Evolutionary conservation across 2,113 vertebrate genomes (phyloP).

Genomic region (Thinocorus orbignyianus): DNA sequence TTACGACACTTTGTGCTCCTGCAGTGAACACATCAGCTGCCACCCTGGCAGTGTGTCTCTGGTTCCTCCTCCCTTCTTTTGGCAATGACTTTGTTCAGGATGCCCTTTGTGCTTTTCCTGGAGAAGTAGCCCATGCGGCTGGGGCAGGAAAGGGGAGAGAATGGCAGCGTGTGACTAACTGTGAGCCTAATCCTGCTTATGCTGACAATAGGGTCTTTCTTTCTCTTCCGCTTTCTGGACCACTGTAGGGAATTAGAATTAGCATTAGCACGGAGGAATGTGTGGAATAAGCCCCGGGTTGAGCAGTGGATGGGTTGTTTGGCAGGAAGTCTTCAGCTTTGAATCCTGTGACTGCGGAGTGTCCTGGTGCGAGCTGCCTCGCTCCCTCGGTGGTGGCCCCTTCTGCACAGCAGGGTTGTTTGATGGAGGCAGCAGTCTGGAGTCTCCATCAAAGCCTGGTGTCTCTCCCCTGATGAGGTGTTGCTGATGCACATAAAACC

Average conservation of each 20-base stretch:
- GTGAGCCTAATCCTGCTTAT: background rate
- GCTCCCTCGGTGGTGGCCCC: background rate
- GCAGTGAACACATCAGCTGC: background rate
- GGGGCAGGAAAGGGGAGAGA: background rate
- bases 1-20: fast-evolving
- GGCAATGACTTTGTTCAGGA: background rate
- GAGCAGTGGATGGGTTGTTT: background rate
- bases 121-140: background rate
- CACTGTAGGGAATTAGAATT: constrained; percentile 11
- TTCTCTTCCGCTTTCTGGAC: background rate
- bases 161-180: background rate
- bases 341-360: fast-evolving
- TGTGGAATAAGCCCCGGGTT: background rate
- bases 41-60: background rate
- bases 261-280: background rate
- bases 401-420: background rate
- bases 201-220: constrained; percentile 40
- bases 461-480: background rate
- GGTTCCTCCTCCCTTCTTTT: background rate
- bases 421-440: background rate
- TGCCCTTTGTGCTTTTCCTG: background rate
- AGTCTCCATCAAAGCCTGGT: too few relatives aligned
- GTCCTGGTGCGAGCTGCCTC: background rate
- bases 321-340: background rate
- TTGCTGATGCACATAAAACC: background rate